Evolutionary conservation across 2,113 vertebrate species (phyloP).

Genomic region (Phyllostomus hastatus): DNA sequence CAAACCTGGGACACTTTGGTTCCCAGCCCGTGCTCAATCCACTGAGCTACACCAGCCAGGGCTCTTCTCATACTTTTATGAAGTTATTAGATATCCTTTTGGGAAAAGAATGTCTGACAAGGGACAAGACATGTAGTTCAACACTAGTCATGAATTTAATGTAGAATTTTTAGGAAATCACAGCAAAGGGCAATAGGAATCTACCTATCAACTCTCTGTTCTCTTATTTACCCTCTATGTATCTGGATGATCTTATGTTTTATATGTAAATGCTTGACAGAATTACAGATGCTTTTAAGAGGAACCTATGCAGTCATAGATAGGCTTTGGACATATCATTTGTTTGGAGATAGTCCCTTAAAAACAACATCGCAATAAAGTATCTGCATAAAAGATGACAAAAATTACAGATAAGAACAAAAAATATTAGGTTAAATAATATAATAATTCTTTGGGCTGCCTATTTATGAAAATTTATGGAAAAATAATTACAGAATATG

Average conservation of each 20-base stretch:
- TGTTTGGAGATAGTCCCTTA: neutral
- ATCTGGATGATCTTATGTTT: slow-evolving; percentile 32
- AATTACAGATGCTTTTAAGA: slow-evolving; percentile 23
- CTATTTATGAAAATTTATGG: neutral
- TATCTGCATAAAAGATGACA: neutral
- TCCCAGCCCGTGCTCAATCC: too few relatives aligned
- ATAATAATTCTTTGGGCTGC: neutral
- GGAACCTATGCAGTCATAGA: accelerated
- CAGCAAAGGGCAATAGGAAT: slow-evolving; percentile 40
- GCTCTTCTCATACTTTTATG: slow-evolving; percentile 62
- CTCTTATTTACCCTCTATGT: slow-evolving; percentile 41
- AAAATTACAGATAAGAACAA: neutral
- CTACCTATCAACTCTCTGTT: slow-evolving; percentile 43
- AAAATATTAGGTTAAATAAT: neutral
- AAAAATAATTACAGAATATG: neutral
- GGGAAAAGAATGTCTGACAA: slow-evolving; percentile 72
- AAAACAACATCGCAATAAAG: neutral
- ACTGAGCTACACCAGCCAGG: too few relatives aligned
- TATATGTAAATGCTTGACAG: neutral
- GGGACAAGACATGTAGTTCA: slow-evolving; percentile 64
- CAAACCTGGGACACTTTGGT: too few relatives aligned
- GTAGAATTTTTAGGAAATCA: slow-evolving; percentile 61
- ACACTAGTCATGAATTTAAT: slow-evolving; percentile 69
- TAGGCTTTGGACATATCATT: neutral
- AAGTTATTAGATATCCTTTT: slow-evolving; percentile 73